phyloP scores from a whole-genome alignment of 1,140 invertebrate genomes.

The Aleiodes sp. region DNA sequence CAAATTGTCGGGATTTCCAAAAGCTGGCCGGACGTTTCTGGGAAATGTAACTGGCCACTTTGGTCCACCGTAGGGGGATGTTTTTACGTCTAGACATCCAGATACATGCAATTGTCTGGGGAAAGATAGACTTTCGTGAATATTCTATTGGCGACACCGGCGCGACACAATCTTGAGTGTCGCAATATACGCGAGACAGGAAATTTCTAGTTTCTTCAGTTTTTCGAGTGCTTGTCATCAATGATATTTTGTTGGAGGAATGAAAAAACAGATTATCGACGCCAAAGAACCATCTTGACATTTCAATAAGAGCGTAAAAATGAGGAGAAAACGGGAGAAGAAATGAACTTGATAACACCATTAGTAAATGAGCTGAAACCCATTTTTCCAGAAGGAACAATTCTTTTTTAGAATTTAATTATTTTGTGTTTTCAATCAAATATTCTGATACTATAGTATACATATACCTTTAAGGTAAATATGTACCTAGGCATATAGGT shows the following conservation, averaged over 20 bases:
- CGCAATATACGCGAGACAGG: not conserved
- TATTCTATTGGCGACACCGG: constrained; percentile 37
- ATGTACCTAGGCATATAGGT: too few species aligned
- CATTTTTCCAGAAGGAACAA: too few species aligned
- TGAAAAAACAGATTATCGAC: not conserved
- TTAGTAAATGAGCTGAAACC: too few species aligned
- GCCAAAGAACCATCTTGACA: too few species aligned
- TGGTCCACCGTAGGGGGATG: constrained; percentile 29
- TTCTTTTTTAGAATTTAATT: too few species aligned
- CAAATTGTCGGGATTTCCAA: constrained; percentile 16
- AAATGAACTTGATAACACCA: too few species aligned
- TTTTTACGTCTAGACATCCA: constrained; percentile 58
- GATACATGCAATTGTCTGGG: constrained; percentile 57
- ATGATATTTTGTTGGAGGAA: not conserved
- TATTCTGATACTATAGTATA: too few species aligned
- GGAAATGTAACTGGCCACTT: constrained; percentile 42
- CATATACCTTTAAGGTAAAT: too few species aligned
- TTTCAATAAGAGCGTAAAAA: too few species aligned
- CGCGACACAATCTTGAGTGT: constrained; percentile 30
- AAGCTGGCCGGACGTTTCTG: constrained; percentile 42
- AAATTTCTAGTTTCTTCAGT: not conserved
- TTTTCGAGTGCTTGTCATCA: constrained; percentile 8
- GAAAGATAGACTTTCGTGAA: constrained; percentile 39
- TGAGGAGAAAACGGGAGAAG: too few species aligned
- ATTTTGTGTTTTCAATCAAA: too few species aligned